Conservation (phyloP, 2,113 vertebrate genomes). For the Sardina pilchardus region DNA sequence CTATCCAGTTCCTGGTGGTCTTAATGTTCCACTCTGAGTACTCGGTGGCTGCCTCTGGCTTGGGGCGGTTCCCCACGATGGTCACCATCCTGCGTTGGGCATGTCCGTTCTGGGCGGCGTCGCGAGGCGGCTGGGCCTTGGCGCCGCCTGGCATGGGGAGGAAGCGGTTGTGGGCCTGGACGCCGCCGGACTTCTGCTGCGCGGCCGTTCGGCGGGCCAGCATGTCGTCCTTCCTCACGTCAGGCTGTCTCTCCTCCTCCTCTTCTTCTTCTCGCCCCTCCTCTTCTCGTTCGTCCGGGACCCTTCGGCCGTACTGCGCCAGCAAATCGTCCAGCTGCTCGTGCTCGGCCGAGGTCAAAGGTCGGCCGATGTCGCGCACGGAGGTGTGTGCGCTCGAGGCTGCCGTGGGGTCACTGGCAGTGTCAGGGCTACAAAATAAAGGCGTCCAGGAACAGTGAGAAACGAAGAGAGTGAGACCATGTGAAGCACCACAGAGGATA, state of each 20-base stretch:
- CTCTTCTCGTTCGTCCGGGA: slow-evolving; percentile 39
- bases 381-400: slow-evolving; percentile 26
- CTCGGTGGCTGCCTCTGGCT: not conserved
- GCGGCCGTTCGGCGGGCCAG: slow-evolving; percentile 67
- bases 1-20: slow-evolving; percentile 46
- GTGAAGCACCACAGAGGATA: not conserved
- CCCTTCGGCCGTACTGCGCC: slow-evolving; percentile 57
- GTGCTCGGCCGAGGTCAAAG: slow-evolving; percentile 25
- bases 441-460: slow-evolving; percentile 14
- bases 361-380: slow-evolving; percentile 28
- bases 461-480: slow-evolving; percentile 20
- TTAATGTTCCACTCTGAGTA: slow-evolving; percentile 36
- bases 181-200: slow-evolving; percentile 62
- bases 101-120: slow-evolving; percentile 36
- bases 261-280: slow-evolving; percentile 65
- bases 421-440: slow-evolving; percentile 28
- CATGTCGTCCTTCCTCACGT: slow-evolving; percentile 76
- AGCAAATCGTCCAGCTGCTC: slow-evolving; percentile 62
- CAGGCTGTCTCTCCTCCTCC: slow-evolving; percentile 54
- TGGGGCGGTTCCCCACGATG: slow-evolving; percentile 7
- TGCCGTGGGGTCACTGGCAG: not conserved
- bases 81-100: slow-evolving; percentile 35
- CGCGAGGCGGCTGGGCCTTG: slow-evolving; percentile 44
- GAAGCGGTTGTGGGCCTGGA: slow-evolving; percentile 58
- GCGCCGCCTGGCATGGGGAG: slow-evolving; percentile 62